These are phyloP conservation scores for Sarcophaga peregrina DNA, from an alignment of 1,140 invertebrate genomes.

Conservation along the genomic window DNA sequence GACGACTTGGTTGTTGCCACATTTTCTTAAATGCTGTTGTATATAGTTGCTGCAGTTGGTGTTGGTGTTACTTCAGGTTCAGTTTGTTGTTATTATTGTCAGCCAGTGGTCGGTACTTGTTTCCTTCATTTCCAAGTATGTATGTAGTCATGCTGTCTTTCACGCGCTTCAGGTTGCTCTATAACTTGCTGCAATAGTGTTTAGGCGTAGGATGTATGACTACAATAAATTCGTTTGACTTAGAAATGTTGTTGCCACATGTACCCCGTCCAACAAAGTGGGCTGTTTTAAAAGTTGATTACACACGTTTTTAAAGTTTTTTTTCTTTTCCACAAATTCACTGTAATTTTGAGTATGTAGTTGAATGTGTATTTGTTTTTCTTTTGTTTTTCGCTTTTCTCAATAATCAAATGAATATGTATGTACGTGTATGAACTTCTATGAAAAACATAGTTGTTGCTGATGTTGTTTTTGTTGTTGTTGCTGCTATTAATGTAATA, in stretches of 20 bases:
- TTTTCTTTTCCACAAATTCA: not conserved
- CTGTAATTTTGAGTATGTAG: conserved; percentile 3
- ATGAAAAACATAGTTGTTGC: too few relatives aligned
- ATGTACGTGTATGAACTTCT: not conserved
- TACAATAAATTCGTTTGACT: not conserved
- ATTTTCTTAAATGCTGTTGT: not conserved
- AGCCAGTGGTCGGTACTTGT: not conserved
- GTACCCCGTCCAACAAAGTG: not conserved
- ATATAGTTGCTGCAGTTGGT: not conserved
- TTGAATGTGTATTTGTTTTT: not conserved
- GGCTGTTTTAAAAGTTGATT: conserved; percentile 4
- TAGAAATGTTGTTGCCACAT: conserved; percentile 14
- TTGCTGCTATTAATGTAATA: too few relatives aligned
- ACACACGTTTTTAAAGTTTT: conserved; percentile 10
- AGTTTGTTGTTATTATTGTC: not conserved
- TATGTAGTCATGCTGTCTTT: not conserved
- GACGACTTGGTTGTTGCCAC: too few relatives aligned
- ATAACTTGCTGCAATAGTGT: not conserved
- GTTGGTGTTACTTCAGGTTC: not conserved
- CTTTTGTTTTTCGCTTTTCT: not conserved
- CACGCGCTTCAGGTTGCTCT: not conserved
- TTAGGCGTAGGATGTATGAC: not conserved
- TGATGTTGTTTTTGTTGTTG: too few relatives aligned
- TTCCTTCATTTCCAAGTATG: not conserved
- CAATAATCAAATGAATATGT: not conserved